These are phyloP conservation scores for Spinibarbus caldwelli DNA, from an alignment of 2,797 vertebrate species.

Conservation along the genomic window DNA sequence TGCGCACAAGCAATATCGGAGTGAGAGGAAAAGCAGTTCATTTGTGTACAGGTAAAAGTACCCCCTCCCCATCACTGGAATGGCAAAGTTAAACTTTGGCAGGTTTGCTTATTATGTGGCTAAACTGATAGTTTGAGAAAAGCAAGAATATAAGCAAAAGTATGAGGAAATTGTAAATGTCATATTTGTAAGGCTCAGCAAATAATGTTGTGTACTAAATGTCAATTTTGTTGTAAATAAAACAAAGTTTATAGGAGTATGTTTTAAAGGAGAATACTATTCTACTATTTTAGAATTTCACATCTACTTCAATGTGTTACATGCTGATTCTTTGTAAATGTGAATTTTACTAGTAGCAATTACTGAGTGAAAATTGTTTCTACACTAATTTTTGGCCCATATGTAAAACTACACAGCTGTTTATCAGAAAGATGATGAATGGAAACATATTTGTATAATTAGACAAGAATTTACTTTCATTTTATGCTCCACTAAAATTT, in stretches of 20 bases:
- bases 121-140: background rate
- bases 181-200: background rate
- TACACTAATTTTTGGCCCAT: background rate
- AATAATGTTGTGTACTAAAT: too few relatives aligned
- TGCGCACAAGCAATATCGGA: too few relatives aligned
- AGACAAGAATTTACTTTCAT: background rate
- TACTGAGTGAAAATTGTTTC: background rate
- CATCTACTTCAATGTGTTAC: too few relatives aligned
- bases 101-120: constrained; percentile 17
- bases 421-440: background rate
- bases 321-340: too few relatives aligned
- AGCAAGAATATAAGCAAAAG: background rate
- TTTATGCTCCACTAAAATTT: constrained; percentile 5
- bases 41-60: too few relatives aligned
- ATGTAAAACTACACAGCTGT: background rate
- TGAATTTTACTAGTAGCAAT: background rate
- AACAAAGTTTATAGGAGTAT: too few relatives aligned
- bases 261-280: too few relatives aligned
- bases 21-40: too few relatives aligned
- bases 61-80: background rate
- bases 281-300: too few relatives aligned
- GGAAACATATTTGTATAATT: background rate
- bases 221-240: too few relatives aligned
- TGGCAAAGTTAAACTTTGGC: background rate
- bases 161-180: background rate